Conservation (phyloP, 2,888 invertebrate species). For the Trachelus stipa region DNA sequence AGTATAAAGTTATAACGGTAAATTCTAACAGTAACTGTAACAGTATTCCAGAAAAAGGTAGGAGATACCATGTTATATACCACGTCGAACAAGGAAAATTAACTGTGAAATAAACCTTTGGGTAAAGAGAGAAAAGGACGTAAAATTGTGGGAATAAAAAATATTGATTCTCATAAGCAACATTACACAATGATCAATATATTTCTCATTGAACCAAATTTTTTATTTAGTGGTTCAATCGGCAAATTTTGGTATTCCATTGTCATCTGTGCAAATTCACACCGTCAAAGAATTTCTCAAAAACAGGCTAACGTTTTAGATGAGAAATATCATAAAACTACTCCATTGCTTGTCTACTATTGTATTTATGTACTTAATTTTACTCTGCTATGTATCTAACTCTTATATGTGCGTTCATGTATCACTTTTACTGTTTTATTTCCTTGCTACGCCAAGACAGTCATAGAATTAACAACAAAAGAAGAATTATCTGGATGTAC, state of each 20-base stretch:
- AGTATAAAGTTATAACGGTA: neutral
- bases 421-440: slow-evolving; percentile 44
- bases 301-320: neutral
- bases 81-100: neutral
- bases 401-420: slow-evolving; percentile 60
- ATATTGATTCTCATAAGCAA: slow-evolving; percentile 7
- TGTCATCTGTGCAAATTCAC: neutral
- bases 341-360: slow-evolving; percentile 55
- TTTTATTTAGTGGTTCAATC: slow-evolving; percentile 18
- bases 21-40: neutral
- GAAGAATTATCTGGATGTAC: slow-evolving; percentile 47
- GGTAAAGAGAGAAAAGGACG: slow-evolving; percentile 7
- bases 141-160: slow-evolving; percentile 5
- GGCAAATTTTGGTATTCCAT: neutral
- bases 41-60: neutral
- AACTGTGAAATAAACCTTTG: neutral
- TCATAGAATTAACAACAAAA: slow-evolving; percentile 41
- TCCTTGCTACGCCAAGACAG: slow-evolving; percentile 41
- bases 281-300: neutral
- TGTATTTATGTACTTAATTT: slow-evolving; percentile 59
- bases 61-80: neutral
- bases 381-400: slow-evolving; percentile 59
- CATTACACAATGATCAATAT: neutral
- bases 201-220: slow-evolving; percentile 22
- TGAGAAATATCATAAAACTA: neutral